phyloP scores from a whole-genome alignment of 2,113 vertebrate genomes.

The Oncorhynchus masou region DNA sequence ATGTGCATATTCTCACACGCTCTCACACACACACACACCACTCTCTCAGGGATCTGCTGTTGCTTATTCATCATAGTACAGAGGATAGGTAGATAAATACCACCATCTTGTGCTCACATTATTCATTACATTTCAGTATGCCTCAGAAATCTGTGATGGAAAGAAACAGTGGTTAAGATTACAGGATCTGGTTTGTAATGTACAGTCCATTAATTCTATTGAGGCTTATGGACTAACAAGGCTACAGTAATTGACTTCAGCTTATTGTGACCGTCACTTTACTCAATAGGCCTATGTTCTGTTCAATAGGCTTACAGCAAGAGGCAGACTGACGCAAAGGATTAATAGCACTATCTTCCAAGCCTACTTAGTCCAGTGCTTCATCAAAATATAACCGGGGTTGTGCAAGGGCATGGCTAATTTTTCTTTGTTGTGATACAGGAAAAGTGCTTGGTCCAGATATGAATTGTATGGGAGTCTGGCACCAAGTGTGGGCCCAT shows the following conservation, averaged over 20 bases:
- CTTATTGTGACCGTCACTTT: conserved; percentile 36
- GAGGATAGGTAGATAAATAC: not conserved
- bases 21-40: not conserved
- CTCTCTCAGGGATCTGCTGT: not conserved
- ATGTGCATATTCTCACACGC: not conserved
- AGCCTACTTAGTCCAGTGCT: conserved; percentile 34
- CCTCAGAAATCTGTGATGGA: not conserved
- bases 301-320: conserved; percentile 23
- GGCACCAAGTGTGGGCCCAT: not conserved
- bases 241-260: conserved; percentile 17
- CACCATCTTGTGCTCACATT: conserved; percentile 1
- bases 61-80: not conserved
- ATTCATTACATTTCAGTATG: not conserved
- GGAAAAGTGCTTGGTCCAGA: conserved; percentile 14
- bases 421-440: conserved; percentile 7
- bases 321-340: conserved; percentile 44
- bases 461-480: not conserved
- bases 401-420: conserved; percentile 46
- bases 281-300: conserved; percentile 8
- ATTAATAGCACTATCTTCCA: conserved; percentile 40
- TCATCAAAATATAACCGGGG: conserved; percentile 4
- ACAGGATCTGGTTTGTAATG: not conserved
- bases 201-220: not conserved
- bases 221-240: not conserved
- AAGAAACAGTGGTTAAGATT: not conserved